phyloP scores from a whole-genome alignment of 2,888 invertebrate species.

The Adineta ricciae region DNA sequence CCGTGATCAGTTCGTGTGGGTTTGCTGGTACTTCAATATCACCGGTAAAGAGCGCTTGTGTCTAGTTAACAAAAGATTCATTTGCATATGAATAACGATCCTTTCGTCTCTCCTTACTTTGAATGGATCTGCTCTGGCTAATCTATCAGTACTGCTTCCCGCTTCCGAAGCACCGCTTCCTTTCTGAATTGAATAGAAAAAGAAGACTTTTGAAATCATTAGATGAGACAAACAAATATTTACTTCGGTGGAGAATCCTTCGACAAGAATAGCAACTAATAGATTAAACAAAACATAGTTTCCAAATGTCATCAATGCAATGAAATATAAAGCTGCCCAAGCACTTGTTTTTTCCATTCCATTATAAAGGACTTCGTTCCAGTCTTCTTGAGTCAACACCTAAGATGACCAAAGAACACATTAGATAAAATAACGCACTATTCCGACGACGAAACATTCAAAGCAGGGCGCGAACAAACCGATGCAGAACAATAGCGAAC shows the following conservation, averaged over 20 bases:
- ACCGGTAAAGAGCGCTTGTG: neutral
- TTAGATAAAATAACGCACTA: too few relatives aligned
- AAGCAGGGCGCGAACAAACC: neutral
- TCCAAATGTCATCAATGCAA: conserved; percentile 98
- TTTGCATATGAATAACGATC: too few relatives aligned
- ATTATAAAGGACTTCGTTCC: conserved; percentile 98
- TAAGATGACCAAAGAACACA: conserved; percentile 51
- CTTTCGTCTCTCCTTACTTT: too few relatives aligned
- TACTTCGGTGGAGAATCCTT: conserved; percentile 73
- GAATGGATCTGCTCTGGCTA: neutral
- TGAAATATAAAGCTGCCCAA: conserved; percentile 98
- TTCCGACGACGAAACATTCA: neutral
- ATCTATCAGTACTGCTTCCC: conserved; percentile 17
- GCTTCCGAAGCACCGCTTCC: neutral
- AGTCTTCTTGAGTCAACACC: conserved; percentile 99
- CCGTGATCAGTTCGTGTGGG: neutral
- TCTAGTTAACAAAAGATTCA: neutral
- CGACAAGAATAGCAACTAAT: conserved; percentile 95
- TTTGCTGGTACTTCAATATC: neutral
- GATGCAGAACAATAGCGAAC: too few relatives aligned
- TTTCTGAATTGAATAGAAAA: conserved; percentile 7
- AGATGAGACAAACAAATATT: neutral
- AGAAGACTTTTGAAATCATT: too few relatives aligned
- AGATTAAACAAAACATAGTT: conserved; percentile 99
- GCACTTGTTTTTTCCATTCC: conserved; percentile 99